Evolutionary conservation across 2,797 vertebrate genomes (phyloP).

Genomic region (Sebastes trivittatus): DNA sequence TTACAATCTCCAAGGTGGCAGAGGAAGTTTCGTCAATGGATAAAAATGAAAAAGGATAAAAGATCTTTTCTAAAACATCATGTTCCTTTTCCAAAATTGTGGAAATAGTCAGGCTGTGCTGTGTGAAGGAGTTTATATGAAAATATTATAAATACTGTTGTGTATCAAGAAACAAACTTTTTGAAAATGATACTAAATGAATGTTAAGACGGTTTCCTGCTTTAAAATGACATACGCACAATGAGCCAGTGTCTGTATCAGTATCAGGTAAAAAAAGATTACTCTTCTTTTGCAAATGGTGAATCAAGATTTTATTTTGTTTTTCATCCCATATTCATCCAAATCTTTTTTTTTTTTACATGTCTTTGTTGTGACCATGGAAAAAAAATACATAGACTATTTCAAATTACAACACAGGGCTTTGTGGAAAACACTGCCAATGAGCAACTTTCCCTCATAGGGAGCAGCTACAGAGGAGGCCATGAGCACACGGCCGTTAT

Average conservation of each 20-base stretch:
- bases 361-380: neutral
- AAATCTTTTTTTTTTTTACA: neutral
- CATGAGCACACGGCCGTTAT: conserved; percentile 86
- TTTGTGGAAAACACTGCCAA: conserved; percentile 89
- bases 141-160: neutral
- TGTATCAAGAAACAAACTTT: neutral
- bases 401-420: conserved; percentile 84
- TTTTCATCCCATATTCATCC: neutral
- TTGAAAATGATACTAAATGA: neutral
- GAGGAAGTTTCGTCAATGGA: conserved; percentile 44
- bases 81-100: neutral
- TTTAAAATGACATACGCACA: neutral
- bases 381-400: neutral
- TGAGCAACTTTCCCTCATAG: conserved; percentile 83
- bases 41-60: conserved; percentile 61
- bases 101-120: neutral
- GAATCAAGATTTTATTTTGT: neutral
- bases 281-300: neutral
- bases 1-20: conserved; percentile 73
- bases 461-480: conserved; percentile 84
- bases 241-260: neutral
- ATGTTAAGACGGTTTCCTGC: neutral
- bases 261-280: neutral
- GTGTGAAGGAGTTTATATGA: neutral
- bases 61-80: neutral